phyloP scores from a whole-genome alignment of 2,888 invertebrate genomes.

The Tortricodes alternella region DNA sequence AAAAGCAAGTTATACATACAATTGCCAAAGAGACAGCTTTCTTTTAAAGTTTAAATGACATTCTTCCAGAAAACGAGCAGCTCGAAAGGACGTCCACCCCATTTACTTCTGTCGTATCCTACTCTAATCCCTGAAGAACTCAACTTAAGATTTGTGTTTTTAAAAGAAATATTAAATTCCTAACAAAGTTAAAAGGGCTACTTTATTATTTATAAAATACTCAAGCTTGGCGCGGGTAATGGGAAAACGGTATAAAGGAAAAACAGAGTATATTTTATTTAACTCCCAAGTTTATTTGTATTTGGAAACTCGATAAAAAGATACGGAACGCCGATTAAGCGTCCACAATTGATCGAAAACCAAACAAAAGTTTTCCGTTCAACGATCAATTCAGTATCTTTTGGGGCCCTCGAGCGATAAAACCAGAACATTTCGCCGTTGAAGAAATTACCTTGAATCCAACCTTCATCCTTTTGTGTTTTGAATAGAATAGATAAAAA shows the following conservation, averaged over 20 bases:
- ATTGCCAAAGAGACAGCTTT: too few relatives aligned
- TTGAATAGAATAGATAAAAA: slow-evolving; percentile 5
- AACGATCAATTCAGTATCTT: slow-evolving; percentile 13
- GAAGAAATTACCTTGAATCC: slow-evolving; percentile 10
- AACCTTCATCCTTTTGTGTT: slow-evolving; percentile 6
- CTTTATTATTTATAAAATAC: slow-evolving; percentile 26
- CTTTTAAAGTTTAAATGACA: slow-evolving; percentile 1
- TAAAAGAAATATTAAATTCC: slow-evolving; percentile 24
- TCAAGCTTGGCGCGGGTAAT: slow-evolving; percentile 2
- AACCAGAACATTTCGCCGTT: slow-evolving; percentile 4
- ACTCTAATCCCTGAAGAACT: slow-evolving; percentile 7
- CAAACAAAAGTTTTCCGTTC: slow-evolving; percentile 41
- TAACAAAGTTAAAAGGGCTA: slow-evolving; percentile 17
- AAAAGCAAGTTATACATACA: too few relatives aligned
- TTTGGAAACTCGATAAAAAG: slow-evolving; percentile 35
- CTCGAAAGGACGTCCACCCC: slow-evolving; percentile 9
- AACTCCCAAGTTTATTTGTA: slow-evolving; percentile 24
- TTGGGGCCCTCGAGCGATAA: slow-evolving; percentile 12
- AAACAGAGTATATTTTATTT: slow-evolving; percentile 20
- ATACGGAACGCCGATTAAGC: slow-evolving; percentile 36
- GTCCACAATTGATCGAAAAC: slow-evolving; percentile 35
- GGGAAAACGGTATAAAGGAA: slow-evolving; percentile 25
- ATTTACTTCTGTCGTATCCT: slow-evolving; percentile 9
- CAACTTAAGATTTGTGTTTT: slow-evolving; percentile 25
- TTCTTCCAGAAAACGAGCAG: slow-evolving; percentile 3